phyloP scores from a whole-genome alignment of 2,888 invertebrate genomes.

The Campoplex nolae region DNA sequence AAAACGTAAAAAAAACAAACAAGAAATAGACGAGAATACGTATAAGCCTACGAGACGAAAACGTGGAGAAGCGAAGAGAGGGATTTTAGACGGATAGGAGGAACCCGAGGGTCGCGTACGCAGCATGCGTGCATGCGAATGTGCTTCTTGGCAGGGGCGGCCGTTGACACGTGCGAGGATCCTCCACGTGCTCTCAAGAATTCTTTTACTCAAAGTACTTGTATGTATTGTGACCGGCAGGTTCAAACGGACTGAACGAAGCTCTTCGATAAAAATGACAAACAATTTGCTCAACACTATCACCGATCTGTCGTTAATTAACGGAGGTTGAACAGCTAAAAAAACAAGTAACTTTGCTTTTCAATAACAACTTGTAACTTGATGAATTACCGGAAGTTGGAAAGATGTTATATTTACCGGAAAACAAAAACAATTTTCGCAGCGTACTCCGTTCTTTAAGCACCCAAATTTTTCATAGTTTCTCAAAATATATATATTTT shows the following conservation, averaged over 20 bases:
- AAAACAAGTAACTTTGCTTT: too few species aligned
- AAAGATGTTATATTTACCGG: background rate
- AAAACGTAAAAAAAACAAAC: constrained; percentile 5
- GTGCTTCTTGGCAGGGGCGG: constrained; percentile 66
- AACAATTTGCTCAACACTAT: constrained; percentile 10
- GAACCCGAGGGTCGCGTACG: constrained; percentile 65
- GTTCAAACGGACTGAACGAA: constrained; percentile 33
- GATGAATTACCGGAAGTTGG: background rate
- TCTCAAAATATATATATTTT: too few species aligned
- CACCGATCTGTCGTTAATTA: background rate
- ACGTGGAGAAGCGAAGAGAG: constrained; percentile 35
- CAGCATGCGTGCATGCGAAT: constrained; percentile 64
- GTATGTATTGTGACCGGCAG: constrained; percentile 21
- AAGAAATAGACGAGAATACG: constrained; percentile 45
- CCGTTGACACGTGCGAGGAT: constrained; percentile 69
- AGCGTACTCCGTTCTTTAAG: too few species aligned
- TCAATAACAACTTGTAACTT: background rate
- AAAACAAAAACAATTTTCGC: background rate
- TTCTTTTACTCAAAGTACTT: constrained; percentile 54
- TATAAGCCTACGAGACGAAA: constrained; percentile 41
- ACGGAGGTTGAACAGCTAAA: too few species aligned
- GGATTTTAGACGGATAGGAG: constrained; percentile 63
- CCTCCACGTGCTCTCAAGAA: constrained; percentile 68
- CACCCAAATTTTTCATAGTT: too few species aligned
- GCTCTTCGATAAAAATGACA: constrained; percentile 4